Evolutionary conservation across 2,888 invertebrate species (phyloP), one percentile per base, ranked within the genome.

Genomic region (Cheilosia soror): DNA sequence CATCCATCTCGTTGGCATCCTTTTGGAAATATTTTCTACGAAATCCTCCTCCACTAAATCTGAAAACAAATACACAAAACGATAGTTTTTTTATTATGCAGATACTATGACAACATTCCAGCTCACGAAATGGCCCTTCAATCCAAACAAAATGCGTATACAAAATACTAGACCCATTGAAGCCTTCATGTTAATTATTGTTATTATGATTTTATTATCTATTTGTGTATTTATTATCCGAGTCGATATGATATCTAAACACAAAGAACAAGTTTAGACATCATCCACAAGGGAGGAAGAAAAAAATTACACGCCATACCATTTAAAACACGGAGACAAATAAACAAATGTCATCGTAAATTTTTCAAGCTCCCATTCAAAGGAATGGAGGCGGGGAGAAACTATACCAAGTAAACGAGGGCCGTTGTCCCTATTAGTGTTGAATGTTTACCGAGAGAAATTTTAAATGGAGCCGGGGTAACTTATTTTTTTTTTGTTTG

Each of bases 261-360:
- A 78, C 37, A 62, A 62, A 11, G 42, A 73, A 42, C 53, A 62
- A 69, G 80, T 81, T 75, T 81, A 81, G 75, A 76, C 66, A 71
- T 76, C 81, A 76, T 58, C 69, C 44, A 42, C 11, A 31, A 42
- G 69, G 33, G 25, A 37, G 20, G 47, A 49, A 58, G 11, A 40
- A 15, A 51, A 51, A 44, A 47, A 75, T 75, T 75, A 68, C 68
- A 81, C 75, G 75, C 66, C 73, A 80, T 65, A 79, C 66, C 68
- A 69, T 75, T 81, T 75, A 42, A 63, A 71, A 58, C 40, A 37
- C 47, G 63, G 72, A 58, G 76, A 77, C 82, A 83, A 83, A 83
- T 78, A 83, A 83, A 83, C 83, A 83, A 83, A 78, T 73, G 78
- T 77, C 78, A 78, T 83, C 82, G 66, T 83, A 78, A 83, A 83